Conservation (phyloP, 2,888 invertebrate genomes). For the Xiphydria camelus region DNA sequence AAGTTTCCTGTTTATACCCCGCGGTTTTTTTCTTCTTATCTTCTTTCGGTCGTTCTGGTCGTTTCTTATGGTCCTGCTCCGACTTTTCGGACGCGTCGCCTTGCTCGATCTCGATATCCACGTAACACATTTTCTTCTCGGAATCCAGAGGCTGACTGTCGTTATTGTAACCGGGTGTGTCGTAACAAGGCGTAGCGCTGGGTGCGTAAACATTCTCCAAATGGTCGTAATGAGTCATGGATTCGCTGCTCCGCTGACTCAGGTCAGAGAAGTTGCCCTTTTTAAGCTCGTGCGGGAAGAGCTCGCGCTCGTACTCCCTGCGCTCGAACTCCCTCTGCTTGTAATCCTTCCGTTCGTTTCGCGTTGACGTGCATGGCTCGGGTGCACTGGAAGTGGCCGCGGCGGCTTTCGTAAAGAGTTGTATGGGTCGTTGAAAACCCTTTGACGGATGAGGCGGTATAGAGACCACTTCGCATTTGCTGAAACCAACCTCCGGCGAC, state of each 20-base stretch:
- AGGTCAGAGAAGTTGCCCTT: constrained; percentile 39
- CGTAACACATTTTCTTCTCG: constrained; percentile 35
- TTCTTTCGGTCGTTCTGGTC: constrained; percentile 5
- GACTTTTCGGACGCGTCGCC: constrained; percentile 15
- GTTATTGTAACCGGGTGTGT: constrained; percentile 45
- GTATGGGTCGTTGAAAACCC: constrained; percentile 86
- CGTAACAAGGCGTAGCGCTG: constrained; percentile 49
- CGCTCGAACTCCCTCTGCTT: constrained; percentile 31
- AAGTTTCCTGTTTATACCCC: no score
- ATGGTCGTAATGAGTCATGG: constrained; percentile 49
- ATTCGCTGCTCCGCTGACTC: constrained; percentile 50
- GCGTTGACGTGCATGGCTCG: constrained; percentile 4
- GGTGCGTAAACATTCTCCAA: constrained; percentile 52
- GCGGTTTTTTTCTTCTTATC: no score
- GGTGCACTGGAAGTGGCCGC: constrained; percentile 11
- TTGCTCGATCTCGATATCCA: constrained; percentile 33
- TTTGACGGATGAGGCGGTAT: constrained; percentile 81
- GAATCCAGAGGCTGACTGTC: constrained; percentile 29
- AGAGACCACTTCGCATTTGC: constrained; percentile 83
- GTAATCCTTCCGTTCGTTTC: constrained; percentile 27
- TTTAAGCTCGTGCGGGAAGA: constrained; percentile 39
- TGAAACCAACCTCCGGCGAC: constrained; percentile 88
- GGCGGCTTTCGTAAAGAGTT: constrained; percentile 56
- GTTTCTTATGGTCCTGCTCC: no score
- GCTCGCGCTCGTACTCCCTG: constrained; percentile 37